Evolutionary conservation across 2,797 vertebrate species (phyloP).

Genomic region (Hippocampus kuda): DNA sequence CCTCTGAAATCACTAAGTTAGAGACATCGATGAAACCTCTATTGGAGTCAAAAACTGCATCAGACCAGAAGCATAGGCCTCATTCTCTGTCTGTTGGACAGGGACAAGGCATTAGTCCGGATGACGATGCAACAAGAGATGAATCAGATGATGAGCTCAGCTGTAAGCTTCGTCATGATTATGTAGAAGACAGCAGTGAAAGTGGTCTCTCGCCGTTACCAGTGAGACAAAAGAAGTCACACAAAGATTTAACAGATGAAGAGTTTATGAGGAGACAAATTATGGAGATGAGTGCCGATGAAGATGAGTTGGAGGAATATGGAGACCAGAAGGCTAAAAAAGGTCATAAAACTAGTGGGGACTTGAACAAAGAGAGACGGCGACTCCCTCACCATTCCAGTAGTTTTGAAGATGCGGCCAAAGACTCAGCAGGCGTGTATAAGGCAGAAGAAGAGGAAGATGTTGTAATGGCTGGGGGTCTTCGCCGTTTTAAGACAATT

Average conservation of each 20-base stretch:
- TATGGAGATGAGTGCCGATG: conserved; percentile 97
- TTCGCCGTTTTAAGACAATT: conserved; percentile 97
- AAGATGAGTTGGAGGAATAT: conserved; percentile 82
- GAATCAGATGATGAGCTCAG: conserved; percentile 93
- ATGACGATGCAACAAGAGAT: conserved; percentile 76
- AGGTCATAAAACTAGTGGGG: conserved; percentile 71
- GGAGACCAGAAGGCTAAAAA: conserved; percentile 68
- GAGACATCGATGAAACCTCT: conserved; percentile 86
- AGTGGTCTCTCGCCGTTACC: conserved; percentile 87
- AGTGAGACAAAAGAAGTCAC: conserved; percentile 70
- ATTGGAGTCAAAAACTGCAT: conserved; percentile 70
- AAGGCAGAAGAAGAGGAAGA: conserved; percentile 69
- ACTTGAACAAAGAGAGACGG: conserved; percentile 80
- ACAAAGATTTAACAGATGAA: conserved; percentile 79
- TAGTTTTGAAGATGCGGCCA: conserved; percentile 83
- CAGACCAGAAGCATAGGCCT: conserved; percentile 79
- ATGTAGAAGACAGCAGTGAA: conserved; percentile 95
- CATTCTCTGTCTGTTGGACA: conserved; percentile 87
- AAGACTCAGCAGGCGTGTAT: conserved; percentile 64
- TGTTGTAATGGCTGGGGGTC: conserved; percentile 77
- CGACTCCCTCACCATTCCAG: conserved; percentile 77
- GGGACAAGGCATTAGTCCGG: conserved; percentile 77
- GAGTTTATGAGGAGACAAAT: conserved; percentile 97
- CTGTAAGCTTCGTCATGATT: conserved; percentile 92
- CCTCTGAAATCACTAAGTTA: conserved; percentile 87